Evolutionary conservation across 2,797 vertebrate species (phyloP).

Genomic region (Champsocephalus gunnari): DNA sequence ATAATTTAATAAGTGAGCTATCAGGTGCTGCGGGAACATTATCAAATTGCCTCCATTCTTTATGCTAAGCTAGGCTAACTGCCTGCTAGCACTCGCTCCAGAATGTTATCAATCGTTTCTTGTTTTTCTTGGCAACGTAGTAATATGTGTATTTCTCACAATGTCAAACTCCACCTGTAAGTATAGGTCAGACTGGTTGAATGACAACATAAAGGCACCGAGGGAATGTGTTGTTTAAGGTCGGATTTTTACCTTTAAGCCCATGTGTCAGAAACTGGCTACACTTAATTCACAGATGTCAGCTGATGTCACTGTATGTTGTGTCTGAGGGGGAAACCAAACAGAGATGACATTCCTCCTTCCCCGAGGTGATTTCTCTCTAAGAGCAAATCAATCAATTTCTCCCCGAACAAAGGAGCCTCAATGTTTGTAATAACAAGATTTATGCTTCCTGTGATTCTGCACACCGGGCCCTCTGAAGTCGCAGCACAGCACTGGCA

Average conservation of each 20-base stretch:
- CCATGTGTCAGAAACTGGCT: neutral
- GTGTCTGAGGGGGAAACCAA: slow-evolving; percentile 22
- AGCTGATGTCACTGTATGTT: slow-evolving; percentile 31
- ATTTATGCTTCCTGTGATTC: slow-evolving; percentile 49
- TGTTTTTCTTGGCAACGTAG: too few species aligned
- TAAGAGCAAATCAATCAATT: slow-evolving; percentile 64
- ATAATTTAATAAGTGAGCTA: neutral
- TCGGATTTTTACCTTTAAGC: slow-evolving; percentile 19
- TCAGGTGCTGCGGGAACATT: neutral
- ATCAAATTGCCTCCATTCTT: neutral
- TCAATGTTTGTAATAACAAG: slow-evolving; percentile 63
- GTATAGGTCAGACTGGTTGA: neutral
- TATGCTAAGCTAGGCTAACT: neutral
- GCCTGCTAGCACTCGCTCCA: too few species aligned
- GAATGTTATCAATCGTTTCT: too few species aligned
- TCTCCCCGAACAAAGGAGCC: slow-evolving; percentile 50
- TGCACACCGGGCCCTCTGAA: slow-evolving; percentile 42
- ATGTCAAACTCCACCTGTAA: neutral
- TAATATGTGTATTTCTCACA: neutral
- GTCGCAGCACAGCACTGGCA: slow-evolving; percentile 44
- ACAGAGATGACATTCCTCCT: slow-evolving; percentile 47
- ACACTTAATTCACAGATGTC: slow-evolving; percentile 14
- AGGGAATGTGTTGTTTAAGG: neutral
- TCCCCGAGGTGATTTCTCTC: slow-evolving; percentile 43
- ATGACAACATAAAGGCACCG: slow-evolving; percentile 4